A percentile compares a stretch with the other conserved stretches of the same genome.
Evolutionary conservation across 2,888 invertebrate genomes (phyloP).

Genomic region (Exephanes ischioxanthus): DNA sequence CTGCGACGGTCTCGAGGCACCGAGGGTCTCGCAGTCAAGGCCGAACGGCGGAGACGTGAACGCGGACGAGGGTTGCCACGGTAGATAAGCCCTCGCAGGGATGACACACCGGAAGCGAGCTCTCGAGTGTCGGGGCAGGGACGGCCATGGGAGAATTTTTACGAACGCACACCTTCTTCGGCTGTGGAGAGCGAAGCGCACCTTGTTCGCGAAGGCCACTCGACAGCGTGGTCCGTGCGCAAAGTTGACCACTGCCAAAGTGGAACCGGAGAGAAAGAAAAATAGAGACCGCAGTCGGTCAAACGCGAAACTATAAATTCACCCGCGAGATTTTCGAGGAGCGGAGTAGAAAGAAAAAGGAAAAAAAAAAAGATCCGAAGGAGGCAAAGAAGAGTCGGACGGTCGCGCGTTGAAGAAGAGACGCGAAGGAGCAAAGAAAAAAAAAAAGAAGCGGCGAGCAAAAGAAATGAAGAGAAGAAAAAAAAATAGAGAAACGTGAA

Average conservation of each 20-base stretch:
- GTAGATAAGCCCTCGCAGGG: constrained; percentile 12
- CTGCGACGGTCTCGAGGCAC: constrained; percentile 4
- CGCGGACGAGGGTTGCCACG: constrained; percentile 4
- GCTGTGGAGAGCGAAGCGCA: neutral
- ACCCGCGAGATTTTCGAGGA: constrained; percentile 79
- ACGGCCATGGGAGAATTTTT: constrained; percentile 23
- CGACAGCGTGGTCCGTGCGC: constrained; percentile 28
- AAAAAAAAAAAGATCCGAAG: constrained; percentile 49
- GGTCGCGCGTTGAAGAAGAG: constrained; percentile 50
- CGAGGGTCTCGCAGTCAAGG: constrained; percentile 34
- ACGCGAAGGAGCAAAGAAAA: constrained; percentile 72
- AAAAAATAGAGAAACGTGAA: constrained; percentile 43
- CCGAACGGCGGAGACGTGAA: constrained; percentile 21
- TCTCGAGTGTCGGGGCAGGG: neutral
- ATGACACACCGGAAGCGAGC: constrained; percentile 50
- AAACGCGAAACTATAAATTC: constrained; percentile 83
- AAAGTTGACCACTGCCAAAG: constrained; percentile 24
- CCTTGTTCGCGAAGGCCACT: constrained; percentile 47
- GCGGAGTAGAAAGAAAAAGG: constrained; percentile 19
- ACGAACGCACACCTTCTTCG: neutral
- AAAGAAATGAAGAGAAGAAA: constrained; percentile 42
- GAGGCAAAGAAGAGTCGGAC: constrained; percentile 40
- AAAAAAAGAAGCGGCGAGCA: constrained; percentile 76
- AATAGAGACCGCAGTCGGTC: constrained; percentile 83
- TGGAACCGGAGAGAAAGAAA: constrained; percentile 46